Base-by-base conservation (phyloP, 2,113 vertebrate species). In the Synchiropus splendidus region DNA sequence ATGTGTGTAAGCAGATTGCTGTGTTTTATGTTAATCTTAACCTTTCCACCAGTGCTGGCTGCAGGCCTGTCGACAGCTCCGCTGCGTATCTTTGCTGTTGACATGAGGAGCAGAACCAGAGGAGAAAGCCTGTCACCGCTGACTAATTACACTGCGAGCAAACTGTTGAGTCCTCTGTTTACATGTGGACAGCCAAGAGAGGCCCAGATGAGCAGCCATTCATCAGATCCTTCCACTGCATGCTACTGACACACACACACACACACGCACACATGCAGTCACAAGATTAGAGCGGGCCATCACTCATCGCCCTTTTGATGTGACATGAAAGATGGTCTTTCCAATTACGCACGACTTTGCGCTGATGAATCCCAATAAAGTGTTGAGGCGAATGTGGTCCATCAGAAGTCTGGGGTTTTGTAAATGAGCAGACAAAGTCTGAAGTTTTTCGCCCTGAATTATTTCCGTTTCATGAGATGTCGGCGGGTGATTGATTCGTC, bases 21-120 rank as follows among this genome's bases (percentile, higher is more conserved):
- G 39, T 74, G 74, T 73, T 72, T 70, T 72, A 79, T 81, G 77
- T 71, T 79, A 79, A 81, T 81, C 48, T 50, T 76, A 65, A 78
- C 79, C 74, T 81, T 81, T 81, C 46, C 10, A 15, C 36, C 54
- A 62, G 61, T 39, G 56, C 58, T 58, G 63, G 67, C 76, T 64
- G 77, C 72, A 59, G 68, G 57, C 64, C 63, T 73, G 74, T 74
- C 67, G 77, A 82, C 79, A 72, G 66, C 50, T 45, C n/a, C 37
- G 63, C 53, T 35, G 58, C 49, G 18, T 64, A 62, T 74, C 59
- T 80, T 61, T 72, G 58, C 73, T 54, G 69, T 56, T 61, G 78
- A 74, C 67, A 75, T 61, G 75, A 73, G 9, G 48, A 51, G 61
- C 54, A 55, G 54, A 45, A 27, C 21, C 21, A 27, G 57, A 53